Evolutionary conservation across 2,113 vertebrate species (phyloP).

Genomic region (Murina feae): DNA sequence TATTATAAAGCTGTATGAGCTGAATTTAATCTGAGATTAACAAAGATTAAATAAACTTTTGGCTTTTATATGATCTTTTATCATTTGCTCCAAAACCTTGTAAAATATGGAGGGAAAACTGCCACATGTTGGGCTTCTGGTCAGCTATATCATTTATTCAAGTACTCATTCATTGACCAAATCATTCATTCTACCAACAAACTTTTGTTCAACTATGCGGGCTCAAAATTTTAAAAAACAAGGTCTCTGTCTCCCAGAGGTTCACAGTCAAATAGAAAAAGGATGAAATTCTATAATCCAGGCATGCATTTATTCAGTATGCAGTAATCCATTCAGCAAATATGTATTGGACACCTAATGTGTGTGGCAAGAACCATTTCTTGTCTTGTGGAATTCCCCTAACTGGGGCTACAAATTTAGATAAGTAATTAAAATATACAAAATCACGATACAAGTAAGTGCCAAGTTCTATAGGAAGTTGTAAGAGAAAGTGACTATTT

Average conservation of each 20-base stretch:
- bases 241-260: background rate
- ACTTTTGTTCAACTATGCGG: background rate
- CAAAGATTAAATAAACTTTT: background rate
- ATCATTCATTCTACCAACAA: background rate
- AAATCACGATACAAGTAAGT: background rate
- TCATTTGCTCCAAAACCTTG: background rate
- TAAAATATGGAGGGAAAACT: background rate
- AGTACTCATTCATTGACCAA: background rate
- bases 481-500: background rate
- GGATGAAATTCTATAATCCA: background rate
- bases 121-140: background rate
- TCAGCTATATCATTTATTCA: background rate
- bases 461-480: background rate
- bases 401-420: background rate
- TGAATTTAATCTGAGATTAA: background rate
- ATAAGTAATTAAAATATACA: background rate
- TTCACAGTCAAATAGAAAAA: background rate
- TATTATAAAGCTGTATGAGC: background rate
- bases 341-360: background rate
- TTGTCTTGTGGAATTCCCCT: background rate
- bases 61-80: background rate
- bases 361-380: background rate
- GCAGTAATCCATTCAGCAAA: background rate
- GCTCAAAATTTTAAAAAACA: background rate
- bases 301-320: background rate